These are phyloP conservation scores for Drosophila varians DNA, from an alignment of 1,140 invertebrate species.

Conservation along the genomic window DNA sequence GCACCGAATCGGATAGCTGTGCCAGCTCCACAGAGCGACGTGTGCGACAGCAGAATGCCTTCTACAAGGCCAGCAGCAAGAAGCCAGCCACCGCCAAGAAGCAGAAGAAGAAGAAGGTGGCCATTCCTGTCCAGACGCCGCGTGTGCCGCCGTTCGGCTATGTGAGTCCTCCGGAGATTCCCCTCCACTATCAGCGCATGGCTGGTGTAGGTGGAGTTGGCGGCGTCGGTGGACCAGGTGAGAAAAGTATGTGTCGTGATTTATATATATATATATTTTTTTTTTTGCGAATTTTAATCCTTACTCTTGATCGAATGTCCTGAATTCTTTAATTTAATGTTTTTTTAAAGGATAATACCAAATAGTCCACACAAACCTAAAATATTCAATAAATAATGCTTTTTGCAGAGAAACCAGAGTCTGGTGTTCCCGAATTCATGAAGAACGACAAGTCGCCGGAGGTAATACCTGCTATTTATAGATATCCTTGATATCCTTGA, in stretches of 20 bases:
- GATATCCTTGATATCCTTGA: no score
- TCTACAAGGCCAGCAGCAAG: slow-evolving; percentile 88
- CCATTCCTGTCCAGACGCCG: slow-evolving; percentile 93
- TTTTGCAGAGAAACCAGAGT: slow-evolving; percentile 65
- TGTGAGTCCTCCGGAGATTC: slow-evolving; percentile 82
- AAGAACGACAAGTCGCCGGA: slow-evolving; percentile 87
- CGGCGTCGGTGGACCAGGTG: slow-evolving; percentile 57
- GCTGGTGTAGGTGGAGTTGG: slow-evolving; percentile 33
- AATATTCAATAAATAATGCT: neutral
- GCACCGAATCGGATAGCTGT: slow-evolving; percentile 94
- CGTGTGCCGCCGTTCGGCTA: slow-evolving; percentile 89
- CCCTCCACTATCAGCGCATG: slow-evolving; percentile 81
- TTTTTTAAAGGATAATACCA: no score
- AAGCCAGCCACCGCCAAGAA: slow-evolving; percentile 91
- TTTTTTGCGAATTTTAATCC: no score
- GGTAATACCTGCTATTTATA: no score
- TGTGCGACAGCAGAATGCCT: slow-evolving; percentile 86
- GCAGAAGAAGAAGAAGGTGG: slow-evolving; percentile 89
- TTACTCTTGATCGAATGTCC: no score
- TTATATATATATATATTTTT: no score
- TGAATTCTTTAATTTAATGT: no score
- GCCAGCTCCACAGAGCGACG: slow-evolving; percentile 87
- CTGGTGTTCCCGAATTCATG: slow-evolving; percentile 63
- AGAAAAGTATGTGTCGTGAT: slow-evolving; percentile 84
- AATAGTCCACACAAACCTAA: no score